Base-by-base conservation (phyloP, 2,113 vertebrate species). In the Microtus oregoni region DNA sequence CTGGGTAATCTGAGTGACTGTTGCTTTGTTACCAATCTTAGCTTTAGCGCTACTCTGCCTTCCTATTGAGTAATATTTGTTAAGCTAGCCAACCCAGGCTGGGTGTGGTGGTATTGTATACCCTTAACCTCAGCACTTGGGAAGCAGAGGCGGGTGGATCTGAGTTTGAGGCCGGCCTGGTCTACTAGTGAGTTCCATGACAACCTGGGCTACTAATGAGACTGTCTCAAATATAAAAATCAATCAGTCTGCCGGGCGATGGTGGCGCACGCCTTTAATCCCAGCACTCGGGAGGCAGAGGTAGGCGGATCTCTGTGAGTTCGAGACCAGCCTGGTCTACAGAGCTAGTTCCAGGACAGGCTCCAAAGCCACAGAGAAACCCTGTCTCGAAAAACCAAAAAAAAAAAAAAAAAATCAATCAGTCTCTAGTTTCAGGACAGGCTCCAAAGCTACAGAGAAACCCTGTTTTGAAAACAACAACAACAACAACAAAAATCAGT, bases 1-100 rank as follows among this genome's bases (percentile, higher is more conserved):
- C 78, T 92, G 55, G 58, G 58, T 96, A 86, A 52, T 85, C 50
- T 44, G 73, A 96, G 38, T n/a, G 41, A 78, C 47, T 70, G 55
- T 35, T 75, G 44, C 78, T 90, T 85, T 63, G 28, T 92, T 90
- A 76, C 70, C 75, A 75, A 9, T 93, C n/a, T 55, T 38, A 86
- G 70, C 35, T 73, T 65, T 55, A 67, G 86, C 58, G 91, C 38
- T 72, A 50, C 28, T 73, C 65, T 94, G 50, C 55, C 76, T 50
- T 75, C 79, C 41, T 90, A 67, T 9, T 81, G 44, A 50, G 72
- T 85, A 77, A 90, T 15, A 70, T 91, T 92, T 67, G 81, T n/a
- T 78, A 87, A 92, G n/a, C 41, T 55, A 90, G 38, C 72, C n/a
- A 63, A 61, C 24, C 58, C 58, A 83, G 58, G 38, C 28, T 19